These are phyloP conservation scores for Drosophila merina DNA, from an alignment of 2,888 invertebrate species.

Conservation along the genomic window DNA sequence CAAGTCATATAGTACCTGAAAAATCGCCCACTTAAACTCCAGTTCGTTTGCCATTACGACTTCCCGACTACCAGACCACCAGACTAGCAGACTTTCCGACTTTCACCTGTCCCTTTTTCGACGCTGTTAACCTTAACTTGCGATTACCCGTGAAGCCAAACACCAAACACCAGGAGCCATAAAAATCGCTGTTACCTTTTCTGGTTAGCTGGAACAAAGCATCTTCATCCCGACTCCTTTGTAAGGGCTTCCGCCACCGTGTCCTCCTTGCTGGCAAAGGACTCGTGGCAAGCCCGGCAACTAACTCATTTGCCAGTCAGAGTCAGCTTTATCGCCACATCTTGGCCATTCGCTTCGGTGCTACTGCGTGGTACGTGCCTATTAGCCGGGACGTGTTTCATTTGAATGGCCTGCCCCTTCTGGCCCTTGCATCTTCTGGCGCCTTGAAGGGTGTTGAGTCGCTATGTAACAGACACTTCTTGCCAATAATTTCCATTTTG, in stretches of 20 bases:
- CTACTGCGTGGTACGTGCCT: constrained; percentile 62
- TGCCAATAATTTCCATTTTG: constrained; percentile 45
- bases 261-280: background rate
- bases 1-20: background rate
- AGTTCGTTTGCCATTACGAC: constrained; percentile 18
- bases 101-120: background rate
- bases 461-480: constrained; percentile 40
- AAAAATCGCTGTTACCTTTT: constrained; percentile 21
- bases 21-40: constrained; percentile 26
- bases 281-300: constrained; percentile 18
- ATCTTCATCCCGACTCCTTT: constrained; percentile 21
- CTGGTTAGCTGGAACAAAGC: constrained; percentile 18
- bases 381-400: constrained; percentile 71
- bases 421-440: background rate
- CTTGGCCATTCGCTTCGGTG: constrained; percentile 33
- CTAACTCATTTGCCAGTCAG: constrained; percentile 45
- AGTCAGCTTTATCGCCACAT: constrained; percentile 41
- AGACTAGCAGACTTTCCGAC: background rate
- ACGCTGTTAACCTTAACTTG: constrained; percentile 29
- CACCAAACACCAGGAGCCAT: constrained; percentile 37
- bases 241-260: background rate
- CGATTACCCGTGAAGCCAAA: constrained; percentile 43
- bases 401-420: constrained; percentile 41
- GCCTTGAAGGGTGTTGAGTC: background rate
- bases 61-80: background rate